A percentile compares a stretch with the other conserved stretches of the same genome.
Evolutionary conservation across 1,140 invertebrate genomes (phyloP).

Genomic region (Lordiphosa collinella): DNA sequence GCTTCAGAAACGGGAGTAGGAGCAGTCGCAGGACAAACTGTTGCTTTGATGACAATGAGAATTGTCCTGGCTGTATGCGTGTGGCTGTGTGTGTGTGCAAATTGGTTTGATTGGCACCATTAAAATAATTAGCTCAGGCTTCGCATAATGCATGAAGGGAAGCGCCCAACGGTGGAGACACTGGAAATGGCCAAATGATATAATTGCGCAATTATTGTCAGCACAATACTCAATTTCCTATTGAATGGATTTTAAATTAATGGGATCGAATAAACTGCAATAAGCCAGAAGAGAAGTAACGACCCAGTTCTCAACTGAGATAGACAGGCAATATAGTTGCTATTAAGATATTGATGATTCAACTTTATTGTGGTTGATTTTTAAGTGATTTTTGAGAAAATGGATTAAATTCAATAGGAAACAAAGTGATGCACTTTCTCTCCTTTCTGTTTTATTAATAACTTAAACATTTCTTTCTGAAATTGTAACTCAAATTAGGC

Average conservation of each 20-base stretch:
- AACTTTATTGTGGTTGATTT: too few species aligned
- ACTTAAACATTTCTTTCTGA: too few species aligned
- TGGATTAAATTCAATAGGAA: constrained; percentile 36
- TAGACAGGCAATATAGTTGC: background rate
- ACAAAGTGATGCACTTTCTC: too few species aligned
- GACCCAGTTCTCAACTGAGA: too few species aligned
- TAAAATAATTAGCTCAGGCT: constrained; percentile 60
- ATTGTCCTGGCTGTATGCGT: constrained; percentile 1
- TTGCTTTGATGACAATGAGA: constrained; percentile 37
- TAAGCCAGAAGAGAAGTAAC: background rate
- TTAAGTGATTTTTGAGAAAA: constrained; percentile 1
- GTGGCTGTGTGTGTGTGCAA: constrained; percentile 15
- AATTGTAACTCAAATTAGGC: constrained; percentile 10
- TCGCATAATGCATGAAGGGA: background rate
- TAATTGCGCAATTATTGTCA: constrained; percentile 59
- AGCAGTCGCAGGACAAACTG: constrained; percentile 18
- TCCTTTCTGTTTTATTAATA: too few species aligned
- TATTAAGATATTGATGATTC: too few species aligned
- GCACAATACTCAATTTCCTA: background rate
- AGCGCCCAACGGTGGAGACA: too few species aligned
- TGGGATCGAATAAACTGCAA: too few species aligned
- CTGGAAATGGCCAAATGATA: constrained; percentile 26
- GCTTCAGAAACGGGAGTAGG: constrained; percentile 1
- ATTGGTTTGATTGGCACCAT: constrained; percentile 62
- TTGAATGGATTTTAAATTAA: too few species aligned